Evolutionary conservation across 2,888 invertebrate species (phyloP).

Genomic region (Chaitophorus viminalis): DNA sequence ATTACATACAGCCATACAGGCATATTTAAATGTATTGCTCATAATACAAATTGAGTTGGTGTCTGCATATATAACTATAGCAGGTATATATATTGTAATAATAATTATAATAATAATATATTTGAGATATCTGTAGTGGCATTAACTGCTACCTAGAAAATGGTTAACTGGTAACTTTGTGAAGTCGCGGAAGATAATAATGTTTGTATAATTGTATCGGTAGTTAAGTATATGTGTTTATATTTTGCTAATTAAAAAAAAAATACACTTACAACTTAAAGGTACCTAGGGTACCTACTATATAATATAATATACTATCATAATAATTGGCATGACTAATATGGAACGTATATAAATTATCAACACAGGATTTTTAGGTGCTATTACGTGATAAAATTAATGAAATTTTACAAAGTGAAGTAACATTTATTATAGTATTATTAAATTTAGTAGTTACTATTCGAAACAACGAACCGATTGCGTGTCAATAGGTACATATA

Average conservation of each 20-base stretch:
- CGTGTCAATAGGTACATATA: not conserved
- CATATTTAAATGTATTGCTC: not conserved
- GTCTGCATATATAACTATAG: not conserved
- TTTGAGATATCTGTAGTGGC: too few relatives aligned
- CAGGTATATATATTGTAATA: not conserved
- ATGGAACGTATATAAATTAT: not conserved
- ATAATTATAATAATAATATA: too few relatives aligned
- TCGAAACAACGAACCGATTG: conserved; percentile 4
- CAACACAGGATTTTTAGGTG: conserved; percentile 5
- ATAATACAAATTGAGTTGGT: not conserved
- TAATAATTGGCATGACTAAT: not conserved
- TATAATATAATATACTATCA: not conserved
- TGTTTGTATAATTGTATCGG: not conserved
- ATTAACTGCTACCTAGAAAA: too few relatives aligned
- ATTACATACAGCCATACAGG: not conserved
- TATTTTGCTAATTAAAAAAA: not conserved
- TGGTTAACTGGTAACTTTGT: not conserved
- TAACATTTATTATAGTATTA: not conserved
- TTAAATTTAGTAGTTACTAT: too few relatives aligned
- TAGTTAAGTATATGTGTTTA: too few relatives aligned
- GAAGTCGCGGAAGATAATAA: not conserved
- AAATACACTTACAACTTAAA: not conserved
- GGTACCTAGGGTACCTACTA: not conserved
- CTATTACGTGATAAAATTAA: conserved; percentile 32
- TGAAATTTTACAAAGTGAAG: conserved; percentile 6